Conservation (phyloP, 1,140 invertebrate species). For the Calliopsis andreniformis region DNA sequence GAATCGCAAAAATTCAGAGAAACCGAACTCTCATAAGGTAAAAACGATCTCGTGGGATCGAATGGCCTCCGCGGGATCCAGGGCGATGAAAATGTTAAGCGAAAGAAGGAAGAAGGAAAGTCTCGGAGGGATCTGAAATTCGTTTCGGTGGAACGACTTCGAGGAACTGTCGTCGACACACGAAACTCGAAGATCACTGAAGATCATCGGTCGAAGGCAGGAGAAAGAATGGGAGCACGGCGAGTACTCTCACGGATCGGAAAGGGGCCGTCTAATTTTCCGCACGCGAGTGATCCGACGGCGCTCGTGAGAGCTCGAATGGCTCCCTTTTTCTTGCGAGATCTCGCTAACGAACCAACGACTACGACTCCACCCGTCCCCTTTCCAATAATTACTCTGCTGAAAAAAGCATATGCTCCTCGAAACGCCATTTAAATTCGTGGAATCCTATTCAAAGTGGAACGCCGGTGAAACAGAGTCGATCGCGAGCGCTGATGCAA, state of each 20-base stretch:
- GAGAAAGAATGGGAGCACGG: conserved; percentile 5
- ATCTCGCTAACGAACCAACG: conserved; percentile 44
- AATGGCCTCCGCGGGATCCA: neutral
- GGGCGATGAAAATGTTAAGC: conserved; percentile 6
- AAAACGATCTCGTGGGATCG: neutral
- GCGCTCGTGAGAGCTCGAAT: conserved; percentile 23
- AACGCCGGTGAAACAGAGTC: too few species aligned
- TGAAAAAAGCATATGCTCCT: neutral
- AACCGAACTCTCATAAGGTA: neutral
- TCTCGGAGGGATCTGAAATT: neutral
- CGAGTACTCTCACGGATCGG: conserved; percentile 61
- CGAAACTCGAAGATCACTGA: conserved; percentile 58
- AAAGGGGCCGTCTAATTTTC: conserved; percentile 62
- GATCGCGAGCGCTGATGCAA: neutral
- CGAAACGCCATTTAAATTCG: conserved; percentile 17
- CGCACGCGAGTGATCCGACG: conserved; percentile 65
- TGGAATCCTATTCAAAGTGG: too few species aligned
- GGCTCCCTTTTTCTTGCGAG: conserved; percentile 24
- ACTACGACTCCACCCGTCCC: neutral
- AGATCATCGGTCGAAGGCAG: conserved; percentile 44
- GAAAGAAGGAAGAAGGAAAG: neutral
- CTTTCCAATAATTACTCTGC: conserved; percentile 29
- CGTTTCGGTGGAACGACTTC: conserved; percentile 44
- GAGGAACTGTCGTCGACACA: conserved; percentile 40
- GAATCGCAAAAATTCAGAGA: neutral